Evolutionary conservation across 2,113 vertebrate species (phyloP).

Genomic region (Petaurus breviceps): DNA sequence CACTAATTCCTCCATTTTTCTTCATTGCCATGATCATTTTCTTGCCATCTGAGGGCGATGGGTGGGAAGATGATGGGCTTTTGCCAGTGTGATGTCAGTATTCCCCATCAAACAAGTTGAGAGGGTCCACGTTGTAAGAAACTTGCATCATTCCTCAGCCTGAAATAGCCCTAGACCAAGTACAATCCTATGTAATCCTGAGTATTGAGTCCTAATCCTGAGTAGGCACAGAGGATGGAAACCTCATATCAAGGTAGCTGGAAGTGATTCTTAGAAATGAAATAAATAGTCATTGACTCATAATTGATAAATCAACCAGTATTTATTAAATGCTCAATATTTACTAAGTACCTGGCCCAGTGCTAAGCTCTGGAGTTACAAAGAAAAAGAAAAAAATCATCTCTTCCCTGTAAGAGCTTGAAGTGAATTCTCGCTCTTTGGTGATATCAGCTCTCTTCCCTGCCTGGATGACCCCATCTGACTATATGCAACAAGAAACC

Average conservation of each 20-base stretch:
- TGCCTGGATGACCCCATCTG: not conserved
- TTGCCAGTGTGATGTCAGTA: not conserved
- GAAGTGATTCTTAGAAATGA: not conserved
- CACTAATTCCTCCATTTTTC: not conserved
- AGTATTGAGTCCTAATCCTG: not conserved
- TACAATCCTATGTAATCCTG: no score
- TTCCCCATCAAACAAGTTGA: not conserved
- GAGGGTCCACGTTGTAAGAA: no score
- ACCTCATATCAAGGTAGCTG: not conserved
- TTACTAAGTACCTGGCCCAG: no score
- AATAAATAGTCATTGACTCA: not conserved
- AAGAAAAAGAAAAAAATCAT: no score
- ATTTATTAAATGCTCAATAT: not conserved
- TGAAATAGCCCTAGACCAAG: not conserved
- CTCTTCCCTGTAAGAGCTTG: not conserved
- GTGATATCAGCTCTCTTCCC: not conserved
- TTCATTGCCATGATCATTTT: not conserved
- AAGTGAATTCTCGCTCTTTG: not conserved
- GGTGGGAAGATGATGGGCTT: not conserved
- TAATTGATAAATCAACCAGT: not conserved
- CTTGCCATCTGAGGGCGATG: not conserved
- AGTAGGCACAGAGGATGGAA: not conserved
- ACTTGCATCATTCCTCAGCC: not conserved
- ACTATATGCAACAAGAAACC: not conserved
- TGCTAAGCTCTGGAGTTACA: no score